Conservation (phyloP, 2,888 invertebrate genomes). For the Caenorhabditis macrosperma region DNA sequence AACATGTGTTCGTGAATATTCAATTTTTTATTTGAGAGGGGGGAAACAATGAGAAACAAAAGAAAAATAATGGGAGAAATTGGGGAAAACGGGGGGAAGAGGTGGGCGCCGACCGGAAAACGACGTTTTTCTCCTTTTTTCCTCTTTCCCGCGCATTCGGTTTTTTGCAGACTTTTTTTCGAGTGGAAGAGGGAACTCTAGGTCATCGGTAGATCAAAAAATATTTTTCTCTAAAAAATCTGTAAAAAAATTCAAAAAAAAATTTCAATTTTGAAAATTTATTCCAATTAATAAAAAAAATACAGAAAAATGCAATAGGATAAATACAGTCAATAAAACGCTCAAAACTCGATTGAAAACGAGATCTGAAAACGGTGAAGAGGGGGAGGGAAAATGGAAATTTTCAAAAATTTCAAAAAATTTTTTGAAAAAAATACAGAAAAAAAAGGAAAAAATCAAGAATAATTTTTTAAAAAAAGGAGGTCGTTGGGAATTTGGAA, state of each 20-base stretch:
- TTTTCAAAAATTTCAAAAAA: background rate
- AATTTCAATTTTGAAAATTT: too few relatives aligned
- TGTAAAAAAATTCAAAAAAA: too few relatives aligned
- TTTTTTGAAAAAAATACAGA: background rate
- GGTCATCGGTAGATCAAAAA: too few relatives aligned
- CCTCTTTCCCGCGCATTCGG: background rate
- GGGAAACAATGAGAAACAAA: slow-evolving; percentile 2
- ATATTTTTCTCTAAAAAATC: too few relatives aligned
- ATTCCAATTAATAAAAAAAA: background rate
- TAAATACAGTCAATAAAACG: background rate
- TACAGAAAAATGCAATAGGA: background rate
- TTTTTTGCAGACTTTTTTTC: background rate
- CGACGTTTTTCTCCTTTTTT: slow-evolving; percentile 22
- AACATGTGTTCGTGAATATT: background rate
- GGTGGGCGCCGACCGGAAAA: slow-evolving; percentile 12
- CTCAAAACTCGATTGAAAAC: slow-evolving; percentile 25
- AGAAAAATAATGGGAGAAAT: slow-evolving; percentile 9
- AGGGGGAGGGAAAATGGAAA: too few relatives aligned
- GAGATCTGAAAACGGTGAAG: slow-evolving; percentile 35
- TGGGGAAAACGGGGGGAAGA: background rate
- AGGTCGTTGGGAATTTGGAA: slow-evolving; percentile 13
- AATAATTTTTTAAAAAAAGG: background rate
- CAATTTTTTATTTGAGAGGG: too few relatives aligned
- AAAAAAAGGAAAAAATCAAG: background rate
- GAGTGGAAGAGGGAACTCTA: background rate